These are phyloP conservation scores for Podarcis cretensis DNA, from an alignment of 2,113 vertebrate species.

Conservation along the genomic window DNA sequence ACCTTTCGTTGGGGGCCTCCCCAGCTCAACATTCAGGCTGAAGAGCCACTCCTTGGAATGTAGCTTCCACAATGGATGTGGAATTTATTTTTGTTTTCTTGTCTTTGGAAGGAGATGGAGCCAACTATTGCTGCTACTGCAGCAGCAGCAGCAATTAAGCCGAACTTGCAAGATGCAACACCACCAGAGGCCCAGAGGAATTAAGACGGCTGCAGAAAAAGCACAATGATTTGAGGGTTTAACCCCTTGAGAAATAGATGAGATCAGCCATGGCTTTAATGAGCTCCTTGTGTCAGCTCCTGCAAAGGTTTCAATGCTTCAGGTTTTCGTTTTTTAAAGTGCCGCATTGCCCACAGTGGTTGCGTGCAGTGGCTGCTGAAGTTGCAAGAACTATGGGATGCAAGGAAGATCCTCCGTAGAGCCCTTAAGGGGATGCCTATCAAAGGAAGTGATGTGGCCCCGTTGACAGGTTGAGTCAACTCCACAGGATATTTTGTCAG, in stretches of 20 bases:
- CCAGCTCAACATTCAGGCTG: no score
- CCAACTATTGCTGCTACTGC: not conserved
- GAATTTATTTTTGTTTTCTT: not conserved
- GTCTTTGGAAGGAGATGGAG: not conserved
- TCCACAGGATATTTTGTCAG: not conserved
- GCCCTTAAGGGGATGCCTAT: not conserved
- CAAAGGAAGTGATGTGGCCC: not conserved
- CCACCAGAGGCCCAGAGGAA: slow-evolving; percentile 37
- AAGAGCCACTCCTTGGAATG: not conserved
- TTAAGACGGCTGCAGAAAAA: slow-evolving; percentile 7
- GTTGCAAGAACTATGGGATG: slow-evolving; percentile 5
- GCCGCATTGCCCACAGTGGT: not conserved
- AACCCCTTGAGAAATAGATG: slow-evolving; percentile 26
- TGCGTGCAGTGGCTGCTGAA: accelerated
- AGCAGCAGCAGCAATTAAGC: not conserved
- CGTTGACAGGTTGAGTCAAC: not conserved
- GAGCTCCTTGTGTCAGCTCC: not conserved
- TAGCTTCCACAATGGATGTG: slow-evolving; percentile 24
- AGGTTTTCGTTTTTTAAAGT: no score
- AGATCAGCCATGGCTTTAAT: slow-evolving; percentile 20
- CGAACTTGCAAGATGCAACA: slow-evolving; percentile 18
- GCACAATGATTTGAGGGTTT: not conserved
- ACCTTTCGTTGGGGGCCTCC: no score
- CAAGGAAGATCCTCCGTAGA: not conserved
- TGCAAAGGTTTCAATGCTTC: slow-evolving; percentile 40